Base-by-base conservation (phyloP, 2,797 vertebrate genomes). In the Gila robusta region DNA sequence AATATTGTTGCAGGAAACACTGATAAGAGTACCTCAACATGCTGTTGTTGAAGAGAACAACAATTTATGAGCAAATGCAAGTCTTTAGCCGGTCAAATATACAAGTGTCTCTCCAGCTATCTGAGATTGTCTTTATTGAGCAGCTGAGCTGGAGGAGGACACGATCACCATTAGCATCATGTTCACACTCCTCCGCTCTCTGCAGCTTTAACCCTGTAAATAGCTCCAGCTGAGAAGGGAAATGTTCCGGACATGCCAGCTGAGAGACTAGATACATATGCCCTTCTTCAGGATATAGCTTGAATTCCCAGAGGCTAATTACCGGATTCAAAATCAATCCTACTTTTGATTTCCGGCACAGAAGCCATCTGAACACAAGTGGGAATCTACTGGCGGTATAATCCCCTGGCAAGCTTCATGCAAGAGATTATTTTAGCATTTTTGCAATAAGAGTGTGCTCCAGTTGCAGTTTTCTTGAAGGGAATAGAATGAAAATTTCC, bases 61-160 rank as follows among this genome's bases (percentile, higher is more conserved):
- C 86, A 85, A 44, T 89, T 89, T 90, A 91, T 88, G 17, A 74
- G 88, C 17, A 9, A 52, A 35, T 49, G 74, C 67, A 89, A 88
- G 77, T 56, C 76, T 83, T 87, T 56, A 79, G n/a, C 44, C 10
- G 3, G 67, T 83, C 56, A 70, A 49, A 83, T 73, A 70, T 64
- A 64, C 54, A 62, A 78, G 54, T 82, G 28, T 54, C 80, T 79
- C 76, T 72, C 39, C 77, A 80, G 52, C 21, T 26, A 47, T n/a
- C 54, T 72, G 54, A 35, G 72, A 47, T 74, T 37, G 71, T 83
- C 59, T 77, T 76, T 37, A 74, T 62, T 64, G 71, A 83, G 71
- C 59, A 37, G 72, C 72, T 77, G 73, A 76, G 73, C 82, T 66
- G 82, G 35, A 76, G 82, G 81, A 83, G 71, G 35, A 69, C 47